Base-by-base conservation (phyloP, 2,888 invertebrate species). In the Drosophila stalkeri region DNA sequence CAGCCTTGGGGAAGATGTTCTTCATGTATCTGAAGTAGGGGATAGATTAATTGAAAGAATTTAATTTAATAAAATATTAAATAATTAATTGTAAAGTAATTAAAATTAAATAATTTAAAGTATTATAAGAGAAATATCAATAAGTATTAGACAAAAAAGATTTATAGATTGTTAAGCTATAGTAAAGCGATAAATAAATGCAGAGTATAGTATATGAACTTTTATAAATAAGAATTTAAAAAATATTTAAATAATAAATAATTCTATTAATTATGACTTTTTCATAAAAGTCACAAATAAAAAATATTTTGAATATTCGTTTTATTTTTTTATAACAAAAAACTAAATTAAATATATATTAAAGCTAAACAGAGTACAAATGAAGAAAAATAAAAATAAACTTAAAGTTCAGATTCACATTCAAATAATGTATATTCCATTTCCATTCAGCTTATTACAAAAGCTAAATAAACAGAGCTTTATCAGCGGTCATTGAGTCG, bases 1-100 rank as follows among this genome's bases (percentile, higher is more conserved):
- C 98, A 0, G 97, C 98, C 93, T 97, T 96, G 0, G 98, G 97
- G 92, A 98, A 98, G 86, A 98, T 95, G 88, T 96, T 97, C 93
- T 98, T 98, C 94, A 98, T 94, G 93, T 98, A 98, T 94, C 98
- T 37, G 37, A 14, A 37, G 37, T 37, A 6, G 37, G 14, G 14
- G 14, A 1, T 2, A 37, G 14, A 2, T 14, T 37, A 14, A 33
- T 33, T 9, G 1, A 33, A 33, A 6, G 6, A 37, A 14, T 37
- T 14, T 5, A 14, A 14, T 5, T 37, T 14, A 14, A 14, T 41
- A 3, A 18, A 41, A n/a, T 41, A n/a, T n/a, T 1, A 3, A 47
- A 27, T 7, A 23, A 47, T 27, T 31, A 1, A 0, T n/a, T n/a
- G 12, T 37, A 37, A 37, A 41, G 3, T 9, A 9, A 41, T 8